Percentiles rank a stretch among this genome's conserved stretches.
Evolutionary conservation across 2,888 invertebrate genomes (phyloP).

Genomic region (Chesias legatella): DNA sequence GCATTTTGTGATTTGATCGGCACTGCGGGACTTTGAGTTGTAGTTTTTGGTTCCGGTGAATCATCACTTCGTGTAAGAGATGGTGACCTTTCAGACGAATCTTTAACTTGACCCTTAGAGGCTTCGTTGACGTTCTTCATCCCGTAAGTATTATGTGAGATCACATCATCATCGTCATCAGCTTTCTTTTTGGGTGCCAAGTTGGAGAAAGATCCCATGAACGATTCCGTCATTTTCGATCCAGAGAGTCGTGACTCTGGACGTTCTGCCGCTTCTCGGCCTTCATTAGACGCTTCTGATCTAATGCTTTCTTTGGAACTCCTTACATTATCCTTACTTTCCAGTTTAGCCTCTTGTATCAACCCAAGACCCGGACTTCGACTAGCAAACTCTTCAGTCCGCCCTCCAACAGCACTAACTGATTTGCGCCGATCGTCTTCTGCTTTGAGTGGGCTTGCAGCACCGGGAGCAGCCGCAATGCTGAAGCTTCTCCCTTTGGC

Average conservation of each 20-base stretch:
- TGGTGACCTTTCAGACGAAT: conserved; percentile 69
- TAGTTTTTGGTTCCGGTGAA: conserved; percentile 67
- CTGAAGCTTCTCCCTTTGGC: conserved; percentile 78
- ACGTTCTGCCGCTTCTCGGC: conserved; percentile 55
- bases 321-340: conserved; percentile 66
- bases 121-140: conserved; percentile 41
- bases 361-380: conserved; percentile 66
- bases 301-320: conserved; percentile 66
- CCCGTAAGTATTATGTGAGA: conserved; percentile 54
- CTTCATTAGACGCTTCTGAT: conserved; percentile 58
- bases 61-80: conserved; percentile 74
- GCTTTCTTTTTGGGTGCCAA: conserved; percentile 54
- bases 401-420: conserved; percentile 69
- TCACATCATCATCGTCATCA: conserved; percentile 72
- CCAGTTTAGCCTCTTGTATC: conserved; percentile 69
- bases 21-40: conserved; percentile 39
- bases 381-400: conserved; percentile 57
- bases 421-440: conserved; percentile 78
- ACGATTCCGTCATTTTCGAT: conserved; percentile 74
- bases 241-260: conserved; percentile 71
- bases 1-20: conserved; percentile 50
- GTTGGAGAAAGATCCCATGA: conserved; percentile 65
- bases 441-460: conserved; percentile 63
- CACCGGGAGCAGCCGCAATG: conserved; percentile 72
- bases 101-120: conserved; percentile 48